Evolutionary conservation across 2,888 invertebrate genomes (phyloP), one percentile per base, ranked within the genome.

Genomic region (Cacoxenus indagator): DNA sequence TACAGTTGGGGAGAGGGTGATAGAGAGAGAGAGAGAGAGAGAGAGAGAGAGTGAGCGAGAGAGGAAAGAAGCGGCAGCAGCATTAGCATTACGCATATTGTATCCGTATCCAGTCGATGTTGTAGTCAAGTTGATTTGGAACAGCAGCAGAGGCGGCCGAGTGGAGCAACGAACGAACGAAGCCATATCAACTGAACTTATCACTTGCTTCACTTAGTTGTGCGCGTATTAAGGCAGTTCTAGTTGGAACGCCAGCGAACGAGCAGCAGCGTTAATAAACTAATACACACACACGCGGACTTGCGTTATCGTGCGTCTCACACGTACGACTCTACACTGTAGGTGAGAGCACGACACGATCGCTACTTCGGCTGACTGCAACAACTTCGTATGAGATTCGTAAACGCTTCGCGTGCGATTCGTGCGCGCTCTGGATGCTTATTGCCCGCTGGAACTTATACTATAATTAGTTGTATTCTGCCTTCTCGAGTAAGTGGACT

Each of bases 391-490:
- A 43, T 22, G 26, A 29, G 26, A 27, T 19, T 46, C 45, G 65
- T 17, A n/a, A 27, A 17, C 45, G 70, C 46, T 64, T 70, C 71
- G 69, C n/a, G 48, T 22, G 26, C 43, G 26, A 27, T 19, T 46
- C 45, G 65, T 17, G 17, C 31, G 14, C 45, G 70, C 46, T 64
- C 71, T 71, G 69, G 72, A 76, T 76, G 77, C 74, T 79, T 75
- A 74, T 69, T 76, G 78, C 76, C 78, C 77, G 75, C 78, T 85
- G 81, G 76, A 85, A 79, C 80, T 86, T 84, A 86, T 82, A 84
- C 80, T 85, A 85, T 85, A 85, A 84, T 87, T 87, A 88, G 88
- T 87, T 83, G 85, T 84, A 84, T 86, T 86, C 83, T 85, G 87
- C 83, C 88, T 85, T 85, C 84, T 82, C 84, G 84, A 87, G 87